phyloP scores from a whole-genome alignment of 2,113 vertebrate genomes.

The Cynopterus brachyotis region DNA sequence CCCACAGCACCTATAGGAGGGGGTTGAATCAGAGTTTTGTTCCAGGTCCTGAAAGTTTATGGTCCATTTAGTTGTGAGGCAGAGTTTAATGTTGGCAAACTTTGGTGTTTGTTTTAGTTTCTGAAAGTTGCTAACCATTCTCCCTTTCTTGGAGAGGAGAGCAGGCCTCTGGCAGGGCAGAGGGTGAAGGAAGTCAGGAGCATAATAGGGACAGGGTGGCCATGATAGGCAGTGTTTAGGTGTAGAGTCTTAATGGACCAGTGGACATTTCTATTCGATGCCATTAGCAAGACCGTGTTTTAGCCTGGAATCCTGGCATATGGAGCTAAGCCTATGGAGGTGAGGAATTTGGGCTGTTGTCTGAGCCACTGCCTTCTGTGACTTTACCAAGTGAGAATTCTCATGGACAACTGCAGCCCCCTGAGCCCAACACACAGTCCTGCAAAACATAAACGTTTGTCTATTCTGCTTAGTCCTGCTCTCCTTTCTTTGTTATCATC shows the following conservation, averaged over 20 bases:
- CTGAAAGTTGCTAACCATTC: constrained; percentile 38
- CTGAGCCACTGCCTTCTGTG: neutral
- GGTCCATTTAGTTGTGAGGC: constrained; percentile 60
- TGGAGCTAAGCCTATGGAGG: neutral
- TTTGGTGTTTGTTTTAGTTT: constrained; percentile 65
- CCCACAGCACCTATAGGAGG: constrained; percentile 52
- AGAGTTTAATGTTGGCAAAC: constrained; percentile 40
- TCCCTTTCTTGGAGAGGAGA: neutral
- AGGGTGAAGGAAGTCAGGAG: neutral
- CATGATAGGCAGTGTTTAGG: neutral
- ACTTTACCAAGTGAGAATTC: neutral
- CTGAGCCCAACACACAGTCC: neutral
- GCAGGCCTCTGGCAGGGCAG: neutral
- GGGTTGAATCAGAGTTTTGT: constrained; percentile 49
- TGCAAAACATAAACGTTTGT: neutral
- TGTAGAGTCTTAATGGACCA: neutral
- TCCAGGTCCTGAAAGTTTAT: constrained; percentile 62
- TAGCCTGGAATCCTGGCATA: neutral
- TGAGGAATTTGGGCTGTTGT: neutral
- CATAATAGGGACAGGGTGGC: neutral
- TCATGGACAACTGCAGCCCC: neutral
- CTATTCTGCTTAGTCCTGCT: neutral
- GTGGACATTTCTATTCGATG: neutral
- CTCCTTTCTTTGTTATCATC: neutral
- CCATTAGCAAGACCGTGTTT: neutral